Conservation (phyloP, 2,888 invertebrate species). For the Eristalinus sepulchralis region DNA sequence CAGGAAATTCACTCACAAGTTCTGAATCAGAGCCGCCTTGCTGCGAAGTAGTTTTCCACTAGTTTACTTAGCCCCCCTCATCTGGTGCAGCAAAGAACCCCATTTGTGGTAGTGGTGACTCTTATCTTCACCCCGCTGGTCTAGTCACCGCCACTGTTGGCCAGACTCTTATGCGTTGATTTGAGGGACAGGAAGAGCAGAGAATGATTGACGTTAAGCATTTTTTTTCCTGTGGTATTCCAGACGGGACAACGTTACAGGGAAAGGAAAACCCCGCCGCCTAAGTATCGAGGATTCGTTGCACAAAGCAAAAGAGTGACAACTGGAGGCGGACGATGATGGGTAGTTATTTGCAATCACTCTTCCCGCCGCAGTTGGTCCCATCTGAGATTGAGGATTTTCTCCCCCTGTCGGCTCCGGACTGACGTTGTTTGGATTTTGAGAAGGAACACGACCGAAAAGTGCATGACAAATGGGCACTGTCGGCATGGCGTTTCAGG, state of each 20-base stretch:
- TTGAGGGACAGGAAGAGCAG: background rate
- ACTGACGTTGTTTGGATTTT: background rate
- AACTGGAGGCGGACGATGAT: constrained; percentile 27
- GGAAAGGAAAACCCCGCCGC: background rate
- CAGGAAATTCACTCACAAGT: constrained; percentile 46
- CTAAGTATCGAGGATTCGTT: background rate
- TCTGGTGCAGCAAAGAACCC: background rate
- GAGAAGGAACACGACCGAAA: background rate
- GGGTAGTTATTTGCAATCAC: constrained; percentile 44
- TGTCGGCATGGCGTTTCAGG: background rate
- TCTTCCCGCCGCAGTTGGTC: background rate
- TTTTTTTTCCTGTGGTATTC: background rate
- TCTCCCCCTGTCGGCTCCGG: background rate
- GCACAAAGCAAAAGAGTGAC: constrained; percentile 1
- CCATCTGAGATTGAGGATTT: constrained; percentile 1
- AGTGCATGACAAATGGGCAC: background rate
- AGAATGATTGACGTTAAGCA: background rate
- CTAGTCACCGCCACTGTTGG: background rate
- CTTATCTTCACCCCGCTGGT: background rate
- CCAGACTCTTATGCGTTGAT: background rate
- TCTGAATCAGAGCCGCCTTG: constrained; percentile 4
- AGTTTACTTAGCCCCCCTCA: background rate
- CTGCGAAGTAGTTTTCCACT: constrained; percentile 24
- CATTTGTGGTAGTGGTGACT: background rate
- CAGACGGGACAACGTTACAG: background rate